Percentiles rank a stretch among this genome's conserved stretches.
phyloP scores from a whole-genome alignment of 2,888 invertebrate species.

The Synergus laeviventris region DNA sequence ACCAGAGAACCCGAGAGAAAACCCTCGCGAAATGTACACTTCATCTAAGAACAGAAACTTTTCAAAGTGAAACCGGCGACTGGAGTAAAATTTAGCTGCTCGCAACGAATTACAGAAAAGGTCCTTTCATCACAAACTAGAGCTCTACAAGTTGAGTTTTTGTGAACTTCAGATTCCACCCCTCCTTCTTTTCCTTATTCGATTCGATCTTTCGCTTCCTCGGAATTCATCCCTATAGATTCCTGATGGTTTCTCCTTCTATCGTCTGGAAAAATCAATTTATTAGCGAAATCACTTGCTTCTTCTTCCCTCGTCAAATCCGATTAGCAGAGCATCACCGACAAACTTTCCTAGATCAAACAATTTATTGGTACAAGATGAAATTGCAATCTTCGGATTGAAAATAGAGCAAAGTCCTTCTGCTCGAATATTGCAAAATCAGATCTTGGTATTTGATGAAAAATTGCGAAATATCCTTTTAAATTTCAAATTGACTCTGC shows the following conservation, averaged over 20 bases:
- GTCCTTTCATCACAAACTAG: slow-evolving; percentile 58
- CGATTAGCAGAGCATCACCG: slow-evolving; percentile 20
- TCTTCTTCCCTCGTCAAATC: slow-evolving; percentile 39
- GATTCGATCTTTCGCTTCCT: slow-evolving; percentile 30
- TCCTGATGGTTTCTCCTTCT: slow-evolving; percentile 33
- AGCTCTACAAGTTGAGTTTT: slow-evolving; percentile 56
- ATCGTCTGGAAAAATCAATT: slow-evolving; percentile 35
- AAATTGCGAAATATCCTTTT: too few relatives aligned
- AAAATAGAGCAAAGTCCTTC: not conserved
- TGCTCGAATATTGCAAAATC: not conserved
- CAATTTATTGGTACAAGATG: slow-evolving; percentile 1
- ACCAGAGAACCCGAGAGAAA: slow-evolving; percentile 44
- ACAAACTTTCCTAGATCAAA: not conserved
- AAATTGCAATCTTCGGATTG: not conserved
- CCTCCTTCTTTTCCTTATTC: slow-evolving; percentile 10
- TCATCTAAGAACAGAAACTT: slow-evolving; percentile 45
- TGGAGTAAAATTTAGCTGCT: slow-evolving; percentile 50
- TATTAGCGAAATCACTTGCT: slow-evolving; percentile 28
- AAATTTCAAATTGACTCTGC: too few relatives aligned
- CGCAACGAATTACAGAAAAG: slow-evolving; percentile 59
- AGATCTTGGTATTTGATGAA: not conserved
- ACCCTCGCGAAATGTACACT: slow-evolving; percentile 52
- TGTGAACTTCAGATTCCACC: slow-evolving; percentile 48
- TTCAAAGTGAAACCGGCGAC: slow-evolving; percentile 56
- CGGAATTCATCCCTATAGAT: slow-evolving; percentile 25